Percentiles rank a stretch among this genome's conserved stretches.
Evolutionary conservation across 2,797 vertebrate species (phyloP).

Genomic region (Sebastes iracundus): DNA sequence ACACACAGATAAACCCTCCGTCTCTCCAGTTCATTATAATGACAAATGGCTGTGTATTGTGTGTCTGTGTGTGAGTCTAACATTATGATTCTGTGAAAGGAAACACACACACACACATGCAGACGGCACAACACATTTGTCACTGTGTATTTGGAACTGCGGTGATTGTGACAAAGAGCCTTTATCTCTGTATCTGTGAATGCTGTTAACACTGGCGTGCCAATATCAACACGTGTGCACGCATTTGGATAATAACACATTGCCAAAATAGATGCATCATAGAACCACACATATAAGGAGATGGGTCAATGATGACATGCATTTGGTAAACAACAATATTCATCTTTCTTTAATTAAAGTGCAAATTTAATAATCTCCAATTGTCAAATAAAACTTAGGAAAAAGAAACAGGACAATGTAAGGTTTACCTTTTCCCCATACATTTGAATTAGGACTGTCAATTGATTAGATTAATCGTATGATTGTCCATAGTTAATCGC

Average conservation of each 20-base stretch:
- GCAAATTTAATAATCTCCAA: too few species aligned
- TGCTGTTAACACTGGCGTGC: not conserved
- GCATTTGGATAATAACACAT: not conserved
- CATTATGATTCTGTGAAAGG: not conserved
- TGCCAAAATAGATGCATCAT: not conserved
- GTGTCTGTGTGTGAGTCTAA: not conserved
- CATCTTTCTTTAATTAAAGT: not conserved
- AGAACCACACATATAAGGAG: not conserved
- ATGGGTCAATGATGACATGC: not conserved
- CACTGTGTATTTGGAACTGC: too few species aligned
- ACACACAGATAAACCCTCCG: conserved; percentile 48
- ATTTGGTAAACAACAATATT: not conserved
- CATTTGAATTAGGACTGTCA: too few species aligned
- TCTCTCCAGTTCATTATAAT: conserved; percentile 51
- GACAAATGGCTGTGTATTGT: conserved; percentile 30
- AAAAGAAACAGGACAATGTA: too few species aligned
- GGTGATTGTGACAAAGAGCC: too few species aligned
- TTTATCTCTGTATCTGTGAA: too few species aligned
- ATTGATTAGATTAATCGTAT: too few species aligned
- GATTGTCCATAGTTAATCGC: too few species aligned
- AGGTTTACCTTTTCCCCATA: too few species aligned
- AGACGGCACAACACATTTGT: too few species aligned
- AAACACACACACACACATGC: not conserved
- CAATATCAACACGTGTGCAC: not conserved
- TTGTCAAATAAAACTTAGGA: too few species aligned